These are phyloP conservation scores for Heliconius sara DNA, from an alignment of 2,888 invertebrate genomes.

Conservation along the genomic window DNA sequence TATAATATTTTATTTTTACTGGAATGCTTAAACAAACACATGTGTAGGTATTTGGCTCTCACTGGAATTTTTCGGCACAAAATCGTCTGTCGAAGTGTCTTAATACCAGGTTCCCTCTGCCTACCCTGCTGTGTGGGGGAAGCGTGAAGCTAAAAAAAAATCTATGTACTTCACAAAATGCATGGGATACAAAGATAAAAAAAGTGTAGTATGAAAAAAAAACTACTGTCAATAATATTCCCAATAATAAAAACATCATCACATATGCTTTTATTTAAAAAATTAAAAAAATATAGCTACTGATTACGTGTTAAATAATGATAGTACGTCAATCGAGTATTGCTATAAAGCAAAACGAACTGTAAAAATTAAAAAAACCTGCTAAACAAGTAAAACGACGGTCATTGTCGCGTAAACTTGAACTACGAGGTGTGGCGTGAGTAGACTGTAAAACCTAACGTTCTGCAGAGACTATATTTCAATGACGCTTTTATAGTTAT, in stretches of 20 bases:
- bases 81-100: no score
- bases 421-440: conserved; percentile 49
- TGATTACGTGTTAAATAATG: conserved; percentile 29
- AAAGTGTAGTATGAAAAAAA: background rate
- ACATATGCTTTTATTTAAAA: background rate
- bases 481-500: conserved; percentile 23
- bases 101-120: no score
- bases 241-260: background rate
- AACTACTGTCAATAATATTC: background rate
- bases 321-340: conserved; percentile 24
- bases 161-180: background rate
- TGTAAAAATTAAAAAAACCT: conserved; percentile 66
- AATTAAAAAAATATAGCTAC: background rate
- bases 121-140: no score
- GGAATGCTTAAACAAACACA: no score
- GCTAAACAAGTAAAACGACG: conserved; percentile 65
- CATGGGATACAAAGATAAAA: background rate
- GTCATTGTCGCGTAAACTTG: conserved; percentile 71
- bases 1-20: no score
- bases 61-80: no score
- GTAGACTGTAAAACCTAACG: conserved; percentile 35
- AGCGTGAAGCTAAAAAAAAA: no score
- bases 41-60: no score
- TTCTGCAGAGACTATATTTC: conserved; percentile 26
- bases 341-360: conserved; percentile 50